Conservation (phyloP, 2,113 vertebrate species). For the Oplegnathus fasciatus region DNA sequence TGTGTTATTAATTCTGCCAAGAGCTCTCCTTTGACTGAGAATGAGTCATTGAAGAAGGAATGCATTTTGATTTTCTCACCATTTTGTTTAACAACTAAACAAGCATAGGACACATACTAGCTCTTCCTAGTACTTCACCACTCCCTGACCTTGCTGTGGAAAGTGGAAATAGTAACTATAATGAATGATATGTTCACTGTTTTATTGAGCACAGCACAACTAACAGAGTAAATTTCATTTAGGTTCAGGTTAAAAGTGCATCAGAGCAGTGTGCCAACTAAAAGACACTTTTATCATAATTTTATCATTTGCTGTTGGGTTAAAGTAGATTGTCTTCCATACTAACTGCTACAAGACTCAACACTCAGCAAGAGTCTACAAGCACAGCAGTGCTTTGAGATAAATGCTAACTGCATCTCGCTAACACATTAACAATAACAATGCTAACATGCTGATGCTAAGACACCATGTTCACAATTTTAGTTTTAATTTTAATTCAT, state of each 20-base stretch:
- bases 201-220: background rate
- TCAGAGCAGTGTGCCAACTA: background rate
- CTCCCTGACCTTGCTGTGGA: background rate
- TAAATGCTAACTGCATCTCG: background rate
- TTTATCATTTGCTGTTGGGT: background rate
- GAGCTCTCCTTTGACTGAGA: conserved; percentile 25
- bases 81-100: conserved; percentile 14
- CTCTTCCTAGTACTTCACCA: background rate
- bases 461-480: background rate
- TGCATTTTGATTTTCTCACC: conserved; percentile 25
- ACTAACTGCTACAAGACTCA: background rate
- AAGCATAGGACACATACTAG: background rate
- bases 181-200: background rate
- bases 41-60: conserved; percentile 31
- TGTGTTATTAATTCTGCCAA: conserved; percentile 48
- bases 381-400: background rate
- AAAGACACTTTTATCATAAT: background rate
- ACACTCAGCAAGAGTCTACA: background rate
- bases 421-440: background rate
- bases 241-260: conserved; percentile 10
- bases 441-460: background rate
- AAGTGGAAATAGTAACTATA: background rate
- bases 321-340: background rate
- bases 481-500: no score
- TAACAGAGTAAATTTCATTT: background rate